These are phyloP conservation scores for Drosophila bunnanda DNA, from an alignment of 2,888 invertebrate genomes.

Conservation along the genomic window DNA sequence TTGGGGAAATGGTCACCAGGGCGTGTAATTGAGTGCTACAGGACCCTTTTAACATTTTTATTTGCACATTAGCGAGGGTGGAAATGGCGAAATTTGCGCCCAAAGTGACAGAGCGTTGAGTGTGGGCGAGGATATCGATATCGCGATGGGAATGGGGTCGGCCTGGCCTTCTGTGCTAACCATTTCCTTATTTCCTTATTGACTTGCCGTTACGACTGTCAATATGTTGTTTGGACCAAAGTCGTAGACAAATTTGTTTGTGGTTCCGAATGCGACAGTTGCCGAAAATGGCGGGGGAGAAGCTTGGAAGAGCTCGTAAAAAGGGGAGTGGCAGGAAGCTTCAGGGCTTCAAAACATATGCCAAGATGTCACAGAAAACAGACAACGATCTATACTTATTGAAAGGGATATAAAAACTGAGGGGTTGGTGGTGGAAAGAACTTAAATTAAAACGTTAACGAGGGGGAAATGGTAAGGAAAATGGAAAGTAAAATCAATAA, in stretches of 20 bases:
- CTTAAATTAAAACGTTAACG: slow-evolving; percentile 10
- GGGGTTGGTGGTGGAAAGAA: not conserved
- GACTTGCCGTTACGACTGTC: slow-evolving; percentile 68
- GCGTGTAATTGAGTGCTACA: slow-evolving; percentile 85
- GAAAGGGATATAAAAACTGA: slow-evolving; percentile 15
- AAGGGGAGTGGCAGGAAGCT: slow-evolving; percentile 16
- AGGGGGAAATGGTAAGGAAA: not conserved
- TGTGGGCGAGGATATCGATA: slow-evolving; percentile 60
- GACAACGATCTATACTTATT: slow-evolving; percentile 28
- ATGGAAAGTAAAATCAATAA: not conserved
- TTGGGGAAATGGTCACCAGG: slow-evolving; percentile 83
- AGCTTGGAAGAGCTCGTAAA: slow-evolving; percentile 1
- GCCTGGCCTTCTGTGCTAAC: slow-evolving; percentile 16
- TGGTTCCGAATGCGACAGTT: slow-evolving; percentile 76
- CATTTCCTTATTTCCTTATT: slow-evolving; percentile 58
- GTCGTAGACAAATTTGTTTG: slow-evolving; percentile 81
- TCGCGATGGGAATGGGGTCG: slow-evolving; percentile 7
- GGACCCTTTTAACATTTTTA: slow-evolving; percentile 85
- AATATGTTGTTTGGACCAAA: slow-evolving; percentile 66
- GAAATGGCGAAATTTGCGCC: slow-evolving; percentile 81
- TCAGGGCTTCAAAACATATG: slow-evolving; percentile 55
- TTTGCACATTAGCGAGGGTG: slow-evolving; percentile 85
- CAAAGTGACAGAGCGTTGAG: slow-evolving; percentile 80
- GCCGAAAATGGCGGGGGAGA: slow-evolving; percentile 14
- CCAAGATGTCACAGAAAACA: slow-evolving; percentile 33